Percentiles rank a stretch among this genome's conserved stretches.
These are phyloP conservation scores for Neomorphus geoffroyi DNA, from an alignment of 2,797 vertebrate species.

Conservation along the genomic window DNA sequence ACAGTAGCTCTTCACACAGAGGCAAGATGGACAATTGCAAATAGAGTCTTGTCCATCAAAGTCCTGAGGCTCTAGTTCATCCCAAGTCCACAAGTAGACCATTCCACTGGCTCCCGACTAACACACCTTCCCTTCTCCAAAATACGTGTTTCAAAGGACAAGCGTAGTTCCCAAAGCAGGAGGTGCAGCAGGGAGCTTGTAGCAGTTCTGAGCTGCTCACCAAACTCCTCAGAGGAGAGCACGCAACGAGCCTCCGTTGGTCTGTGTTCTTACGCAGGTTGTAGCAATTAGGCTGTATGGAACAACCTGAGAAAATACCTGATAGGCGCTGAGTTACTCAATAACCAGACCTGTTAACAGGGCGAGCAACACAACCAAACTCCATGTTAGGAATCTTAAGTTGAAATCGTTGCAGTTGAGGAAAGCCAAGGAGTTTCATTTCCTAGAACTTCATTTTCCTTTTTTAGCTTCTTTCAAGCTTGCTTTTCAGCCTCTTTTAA, in stretches of 20 bases:
- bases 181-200: neutral
- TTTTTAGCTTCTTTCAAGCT: neutral
- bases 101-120: neutral
- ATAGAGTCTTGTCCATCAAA: fast-evolving
- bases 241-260: neutral
- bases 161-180: neutral
- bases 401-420: neutral
- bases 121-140: neutral
- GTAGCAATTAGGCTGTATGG: neutral
- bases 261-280: neutral
- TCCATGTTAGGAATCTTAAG: neutral
- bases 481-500: neutral
- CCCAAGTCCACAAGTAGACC: neutral
- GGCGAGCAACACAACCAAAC: neutral
- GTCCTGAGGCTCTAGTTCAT: neutral
- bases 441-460: neutral
- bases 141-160: neutral
- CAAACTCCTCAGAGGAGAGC: neutral
- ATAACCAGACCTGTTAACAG: neutral
- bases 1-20: neutral
- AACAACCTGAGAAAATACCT: neutral
- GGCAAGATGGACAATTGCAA: neutral
- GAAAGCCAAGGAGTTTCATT: neutral
- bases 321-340: neutral
- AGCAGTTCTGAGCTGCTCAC: neutral